Evolutionary conservation across 2,888 invertebrate species (phyloP).

Genomic region (Cylindroiulus punctatus): DNA sequence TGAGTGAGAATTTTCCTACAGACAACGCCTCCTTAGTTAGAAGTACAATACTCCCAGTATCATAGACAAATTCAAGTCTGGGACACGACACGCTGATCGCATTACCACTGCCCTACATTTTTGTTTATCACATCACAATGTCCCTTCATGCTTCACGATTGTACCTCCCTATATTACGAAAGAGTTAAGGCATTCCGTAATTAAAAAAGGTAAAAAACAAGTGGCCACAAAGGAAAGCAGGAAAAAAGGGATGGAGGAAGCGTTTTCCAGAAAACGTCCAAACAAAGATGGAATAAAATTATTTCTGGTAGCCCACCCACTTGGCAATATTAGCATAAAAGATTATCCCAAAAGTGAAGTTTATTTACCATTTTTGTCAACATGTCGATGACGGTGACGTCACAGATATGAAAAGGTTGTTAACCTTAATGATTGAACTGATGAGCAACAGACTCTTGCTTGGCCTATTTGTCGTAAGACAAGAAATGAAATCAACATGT

Average conservation of each 20-base stretch:
- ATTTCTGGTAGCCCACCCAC: conserved; percentile 33
- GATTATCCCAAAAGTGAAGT: conserved; percentile 18
- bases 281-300: neutral
- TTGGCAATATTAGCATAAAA: neutral
- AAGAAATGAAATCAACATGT: conserved; percentile 41
- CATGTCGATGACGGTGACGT: neutral
- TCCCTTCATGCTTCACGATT: neutral
- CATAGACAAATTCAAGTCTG: neutral
- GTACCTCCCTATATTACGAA: neutral
- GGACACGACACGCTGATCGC: neutral
- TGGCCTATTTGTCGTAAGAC: neutral
- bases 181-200: neutral
- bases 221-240: neutral
- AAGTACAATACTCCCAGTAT: neutral
- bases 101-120: conserved; percentile 39
- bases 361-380: neutral
- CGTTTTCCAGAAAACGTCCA: conserved; percentile 15
- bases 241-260: conserved; percentile 14
- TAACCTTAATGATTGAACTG: conserved; percentile 22
- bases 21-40: conserved; percentile 11
- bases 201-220: neutral
- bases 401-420: neutral
- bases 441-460: neutral
- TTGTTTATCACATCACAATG: conserved; percentile 14
- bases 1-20: conserved; percentile 4